Evolutionary conservation across 2,113 vertebrate genomes (phyloP).

Genomic region (Oncorhynchus tshawytscha): DNA sequence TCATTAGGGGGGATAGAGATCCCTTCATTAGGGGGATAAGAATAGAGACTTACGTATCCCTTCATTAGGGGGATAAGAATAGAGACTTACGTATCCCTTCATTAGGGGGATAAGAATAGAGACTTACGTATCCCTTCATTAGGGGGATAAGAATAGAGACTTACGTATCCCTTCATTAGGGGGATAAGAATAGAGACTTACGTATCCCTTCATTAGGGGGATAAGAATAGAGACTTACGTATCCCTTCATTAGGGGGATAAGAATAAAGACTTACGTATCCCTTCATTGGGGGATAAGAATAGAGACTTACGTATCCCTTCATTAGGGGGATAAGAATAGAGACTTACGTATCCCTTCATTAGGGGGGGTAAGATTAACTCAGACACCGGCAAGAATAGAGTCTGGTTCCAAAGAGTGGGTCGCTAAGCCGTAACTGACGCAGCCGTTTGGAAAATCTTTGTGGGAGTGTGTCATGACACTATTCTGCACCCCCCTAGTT

Average conservation of each 20-base stretch:
- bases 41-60: too few relatives aligned
- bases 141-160: too few relatives aligned
- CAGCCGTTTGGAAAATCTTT: not conserved
- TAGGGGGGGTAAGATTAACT: not conserved
- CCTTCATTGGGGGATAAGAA: slow-evolving; percentile 5
- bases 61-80: too few relatives aligned
- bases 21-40: too few relatives aligned
- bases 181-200: not conserved
- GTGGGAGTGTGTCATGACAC: not conserved
- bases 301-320: slow-evolving; percentile 13
- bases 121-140: too few relatives aligned
- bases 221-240: slow-evolving; percentile 8
- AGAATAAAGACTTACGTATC: slow-evolving; percentile 12
- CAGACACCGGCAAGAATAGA: not conserved
- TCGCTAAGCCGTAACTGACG: not conserved
- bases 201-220: slow-evolving; percentile 11
- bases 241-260: slow-evolving; percentile 5
- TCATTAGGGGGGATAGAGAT: too few relatives aligned
- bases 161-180: too few relatives aligned
- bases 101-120: too few relatives aligned
- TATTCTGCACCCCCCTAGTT: not conserved
- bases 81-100: too few relatives aligned
- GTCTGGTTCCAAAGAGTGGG: not conserved
- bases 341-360: slow-evolving; percentile 16
- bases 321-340: slow-evolving; percentile 5